Conservation (phyloP, 2,888 invertebrate genomes). For the Caenorhabditis imperialis region DNA sequence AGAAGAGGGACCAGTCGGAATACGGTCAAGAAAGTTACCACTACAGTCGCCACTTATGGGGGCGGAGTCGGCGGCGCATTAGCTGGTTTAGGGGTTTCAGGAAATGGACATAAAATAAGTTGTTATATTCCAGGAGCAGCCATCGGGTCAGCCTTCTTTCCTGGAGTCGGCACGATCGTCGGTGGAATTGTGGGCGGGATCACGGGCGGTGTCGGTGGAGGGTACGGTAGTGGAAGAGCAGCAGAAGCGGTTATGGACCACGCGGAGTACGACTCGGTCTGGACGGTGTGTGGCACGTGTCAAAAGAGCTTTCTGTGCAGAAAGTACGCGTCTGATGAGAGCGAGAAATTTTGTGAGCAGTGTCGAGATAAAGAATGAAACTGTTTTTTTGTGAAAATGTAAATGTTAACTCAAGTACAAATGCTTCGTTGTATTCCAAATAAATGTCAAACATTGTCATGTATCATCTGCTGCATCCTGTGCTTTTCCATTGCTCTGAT, state of each 20-base stretch:
- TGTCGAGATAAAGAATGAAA: background rate
- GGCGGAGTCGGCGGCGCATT: slow-evolving; percentile 28
- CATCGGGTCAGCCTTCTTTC: slow-evolving; percentile 36
- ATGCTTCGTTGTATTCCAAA: too few species aligned
- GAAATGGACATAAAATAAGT: background rate
- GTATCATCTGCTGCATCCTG: background rate
- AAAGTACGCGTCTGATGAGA: slow-evolving; percentile 9
- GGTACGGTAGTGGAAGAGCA: slow-evolving; percentile 27
- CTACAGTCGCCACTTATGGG: slow-evolving; percentile 27
- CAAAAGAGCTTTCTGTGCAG: slow-evolving; percentile 10
- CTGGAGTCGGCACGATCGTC: slow-evolving; percentile 39
- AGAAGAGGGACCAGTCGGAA: slow-evolving; percentile 26
- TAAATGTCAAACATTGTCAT: too few species aligned
- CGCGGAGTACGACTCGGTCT: slow-evolving; percentile 22
- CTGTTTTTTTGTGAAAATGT: too few species aligned
- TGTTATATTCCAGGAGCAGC: slow-evolving; percentile 18
- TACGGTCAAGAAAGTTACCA: slow-evolving; percentile 37
- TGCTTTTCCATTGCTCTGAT: slow-evolving; percentile 33
- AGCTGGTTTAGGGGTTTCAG: background rate
- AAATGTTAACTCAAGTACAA: too few species aligned
- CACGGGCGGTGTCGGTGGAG: slow-evolving; percentile 24
- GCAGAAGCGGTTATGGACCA: slow-evolving; percentile 35
- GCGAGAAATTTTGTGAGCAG: background rate
- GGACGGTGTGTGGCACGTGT: slow-evolving; percentile 14
- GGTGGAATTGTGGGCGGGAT: slow-evolving; percentile 39